Evolutionary conservation across 2,113 vertebrate species (phyloP), one percentile per base, ranked within the genome.

Genomic region (Vulpes lagopus): DNA sequence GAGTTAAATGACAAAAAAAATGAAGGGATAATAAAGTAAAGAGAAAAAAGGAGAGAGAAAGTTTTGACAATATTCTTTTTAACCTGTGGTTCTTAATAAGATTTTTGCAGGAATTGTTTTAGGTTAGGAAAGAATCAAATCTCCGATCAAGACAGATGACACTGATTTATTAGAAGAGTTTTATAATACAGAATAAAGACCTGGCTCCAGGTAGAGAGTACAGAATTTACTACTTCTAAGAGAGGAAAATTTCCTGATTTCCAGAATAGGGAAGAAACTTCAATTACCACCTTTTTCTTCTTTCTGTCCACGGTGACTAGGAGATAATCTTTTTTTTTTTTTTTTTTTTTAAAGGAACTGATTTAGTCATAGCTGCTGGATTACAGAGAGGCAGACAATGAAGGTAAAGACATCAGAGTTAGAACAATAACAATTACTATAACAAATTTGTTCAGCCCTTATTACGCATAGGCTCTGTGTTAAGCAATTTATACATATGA

Each of bases 1-100:
- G 99, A 99, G 98, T 99, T 99, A 99, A 99, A 99, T 99, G 99
- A 99, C 98, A 98, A 99, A 99, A 99, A 99, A 99, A 99, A 99
- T 98, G 98, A 99, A 98, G 96, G 95, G 97, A 98, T 99, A 98
- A 98, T 99, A 98, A 98, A 99, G 98, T 97, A 98, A 59, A 92
- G 90, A 96, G 96, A 97, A 78, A 97, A 97, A 97, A 97, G 89
- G 95, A 97, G 95, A 98, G 97, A 98, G 98, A 98, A 98, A 98
- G 98, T 98, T 98, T 99, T 98, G 98, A 98, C 98, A 99, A 98
- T 98, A 95, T 95, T 98, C 97, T 98, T 98, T 98, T 98, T 96
- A 98, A 98, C 98, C 98, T 98, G 97, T 97, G 96, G 97, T 98
- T 98, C 98, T 98, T 98, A 98, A 96, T 97, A 96, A 95, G 97